Conservation (phyloP, 2,888 invertebrate genomes). For the Seladonia tumulorum region DNA sequence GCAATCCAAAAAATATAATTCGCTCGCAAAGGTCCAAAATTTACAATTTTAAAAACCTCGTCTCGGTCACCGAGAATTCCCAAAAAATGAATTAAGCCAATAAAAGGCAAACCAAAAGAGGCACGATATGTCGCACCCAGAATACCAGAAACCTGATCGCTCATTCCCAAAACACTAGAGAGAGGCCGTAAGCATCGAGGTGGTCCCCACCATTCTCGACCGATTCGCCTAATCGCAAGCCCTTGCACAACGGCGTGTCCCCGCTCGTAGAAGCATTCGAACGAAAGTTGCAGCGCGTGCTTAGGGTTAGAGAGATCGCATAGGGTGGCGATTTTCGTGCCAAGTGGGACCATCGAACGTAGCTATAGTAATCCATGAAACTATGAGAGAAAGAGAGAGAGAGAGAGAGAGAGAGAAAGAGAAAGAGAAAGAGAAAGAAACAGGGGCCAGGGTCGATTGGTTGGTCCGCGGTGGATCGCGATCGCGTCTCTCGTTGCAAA, state of each 20-base stretch:
- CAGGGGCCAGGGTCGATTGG: neutral
- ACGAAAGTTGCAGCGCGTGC: constrained; percentile 19
- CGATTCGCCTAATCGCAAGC: neutral
- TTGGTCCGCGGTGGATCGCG: constrained; percentile 41
- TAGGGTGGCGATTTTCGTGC: constrained; percentile 15
- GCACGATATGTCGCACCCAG: neutral
- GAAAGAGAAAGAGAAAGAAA: neutral
- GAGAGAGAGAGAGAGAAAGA: neutral
- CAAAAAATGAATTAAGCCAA: too few species aligned
- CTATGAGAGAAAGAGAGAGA: neutral
- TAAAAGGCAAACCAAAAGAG: neutral
- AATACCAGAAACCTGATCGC: neutral
- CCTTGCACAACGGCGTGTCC: neutral
- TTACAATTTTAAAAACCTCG: too few species aligned
- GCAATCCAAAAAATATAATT: too few species aligned
- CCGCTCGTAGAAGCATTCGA: neutral
- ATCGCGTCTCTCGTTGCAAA: constrained; percentile 67
- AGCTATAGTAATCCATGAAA: constrained; percentile 10
- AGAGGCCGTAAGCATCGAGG: neutral
- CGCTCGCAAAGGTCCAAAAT: too few species aligned
- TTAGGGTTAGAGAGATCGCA: neutral
- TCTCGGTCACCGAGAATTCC: too few species aligned
- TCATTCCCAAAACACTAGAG: neutral
- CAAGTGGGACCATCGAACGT: constrained; percentile 22
- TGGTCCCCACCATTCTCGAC: neutral